Percentiles rank a stretch among this genome's conserved stretches.
Conservation (phyloP, 2,888 invertebrate genomes). For the Meteorus colon region DNA sequence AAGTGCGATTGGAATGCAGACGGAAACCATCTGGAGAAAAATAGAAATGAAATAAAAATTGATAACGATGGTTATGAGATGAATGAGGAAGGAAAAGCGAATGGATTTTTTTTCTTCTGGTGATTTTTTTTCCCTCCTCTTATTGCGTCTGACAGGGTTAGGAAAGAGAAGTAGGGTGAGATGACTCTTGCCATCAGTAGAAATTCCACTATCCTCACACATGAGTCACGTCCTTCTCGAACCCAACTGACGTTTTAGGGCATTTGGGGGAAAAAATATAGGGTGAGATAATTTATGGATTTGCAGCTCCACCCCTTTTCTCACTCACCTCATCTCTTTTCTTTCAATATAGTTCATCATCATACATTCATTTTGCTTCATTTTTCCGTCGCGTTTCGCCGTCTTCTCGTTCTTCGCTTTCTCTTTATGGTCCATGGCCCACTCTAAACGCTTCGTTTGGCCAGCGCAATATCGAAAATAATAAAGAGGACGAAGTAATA, state of each 20-base stretch:
- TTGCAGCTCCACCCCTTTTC: conserved; percentile 38
- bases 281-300: conserved; percentile 40
- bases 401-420: not conserved
- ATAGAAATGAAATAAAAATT: not conserved
- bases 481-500: conserved; percentile 20
- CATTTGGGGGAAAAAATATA: not conserved
- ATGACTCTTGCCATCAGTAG: conserved; percentile 8
- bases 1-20: conserved; percentile 37
- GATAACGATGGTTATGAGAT: not conserved
- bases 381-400: not conserved
- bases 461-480: conserved; percentile 28
- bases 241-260: conserved; percentile 13
- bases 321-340: conserved; percentile 8
- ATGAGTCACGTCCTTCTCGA: conserved; percentile 24
- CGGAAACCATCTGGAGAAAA: conserved; percentile 13
- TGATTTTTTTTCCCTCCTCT: conserved; percentile 21
- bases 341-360: not conserved
- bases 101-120: conserved; percentile 13
- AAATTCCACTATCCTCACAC: conserved; percentile 20
- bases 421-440: not conserved
- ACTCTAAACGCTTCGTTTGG: conserved; percentile 26
- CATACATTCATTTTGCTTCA: conserved; percentile 7
- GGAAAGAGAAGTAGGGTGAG: not conserved
- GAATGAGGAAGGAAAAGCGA: not conserved
- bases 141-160: conserved; percentile 28